Evolutionary conservation across 2,797 vertebrate genomes (phyloP), one percentile per base, ranked within the genome.

Genomic region (Merluccius polli): DNA sequence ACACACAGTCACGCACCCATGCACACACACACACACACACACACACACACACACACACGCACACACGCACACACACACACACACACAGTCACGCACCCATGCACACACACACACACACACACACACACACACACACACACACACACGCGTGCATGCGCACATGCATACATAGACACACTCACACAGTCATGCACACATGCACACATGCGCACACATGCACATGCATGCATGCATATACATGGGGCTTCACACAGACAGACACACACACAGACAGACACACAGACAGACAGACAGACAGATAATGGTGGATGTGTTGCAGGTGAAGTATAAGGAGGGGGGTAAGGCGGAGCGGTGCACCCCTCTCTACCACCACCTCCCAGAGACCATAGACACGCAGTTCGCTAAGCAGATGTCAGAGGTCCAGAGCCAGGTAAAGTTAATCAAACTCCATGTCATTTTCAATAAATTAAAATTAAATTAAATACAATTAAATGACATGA

Each of bases 1-100:
- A 93, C 77, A 92, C 96, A 70, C 96, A 95, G 91, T 97, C 95
- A 82, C 90, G 95, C 95, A 95, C 96, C 85, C 16, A 65, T 0
- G 75, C 86, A 80, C 72, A 63, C 29, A 10, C 32, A 78, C 93
- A 0, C 59, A 32, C 65, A 30, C 24, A 70, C 41, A 65, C 1
- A 77, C 86, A 81, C 73, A 67, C 31, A 32, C 71, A 73, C 71
- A 32, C 67, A 30, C 24, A 6, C 9, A 29, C 82, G 16, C 12
- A 70, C 31, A 78, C 93, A 0, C 91, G 92, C 77, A 92, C 96
- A 70, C 96, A 95, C 91, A 97, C 95, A 82, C 90, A 95, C 95
- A 96, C 97, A 86, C 16, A 65, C 1, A 77, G 97, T n/a, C 95
- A 81, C 90, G 95, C 95, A 96, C 97, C 85, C 15, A 63, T 1